A percentile compares a stretch with the other conserved stretches of the same genome.
Evolutionary conservation across 1,140 invertebrate species (phyloP).

Genomic region (Solenopsis fugax): DNA sequence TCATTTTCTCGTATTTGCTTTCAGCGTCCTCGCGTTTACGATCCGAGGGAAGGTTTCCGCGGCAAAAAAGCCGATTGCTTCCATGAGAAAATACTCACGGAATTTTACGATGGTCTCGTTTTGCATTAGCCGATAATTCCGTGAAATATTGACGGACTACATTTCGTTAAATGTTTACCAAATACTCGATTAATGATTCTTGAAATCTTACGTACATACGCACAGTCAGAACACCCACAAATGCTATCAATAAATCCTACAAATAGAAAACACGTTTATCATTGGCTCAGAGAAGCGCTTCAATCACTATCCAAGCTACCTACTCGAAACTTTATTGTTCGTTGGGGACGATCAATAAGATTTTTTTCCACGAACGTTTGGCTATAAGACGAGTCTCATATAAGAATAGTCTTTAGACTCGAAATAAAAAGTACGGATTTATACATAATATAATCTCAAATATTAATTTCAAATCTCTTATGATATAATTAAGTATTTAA

Average conservation of each 20-base stretch:
- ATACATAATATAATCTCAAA: neutral
- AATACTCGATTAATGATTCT: slow-evolving; percentile 41
- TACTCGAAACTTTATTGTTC: slow-evolving; percentile 11
- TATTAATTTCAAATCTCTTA: neutral
- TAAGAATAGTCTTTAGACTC: neutral
- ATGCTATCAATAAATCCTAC: neutral
- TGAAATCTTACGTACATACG: neutral
- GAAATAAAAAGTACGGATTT: neutral
- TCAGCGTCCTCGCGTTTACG: slow-evolving; percentile 13
- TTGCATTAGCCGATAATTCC: neutral
- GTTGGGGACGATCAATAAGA: neutral
- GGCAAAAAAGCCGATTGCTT: neutral
- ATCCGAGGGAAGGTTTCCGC: neutral
- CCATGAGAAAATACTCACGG: neutral
- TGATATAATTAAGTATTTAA: neutral
- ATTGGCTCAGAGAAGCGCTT: neutral
- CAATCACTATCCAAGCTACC: neutral
- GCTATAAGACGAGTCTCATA: neutral
- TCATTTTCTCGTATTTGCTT: slow-evolving; percentile 46
- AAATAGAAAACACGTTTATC: slow-evolving; percentile 3
- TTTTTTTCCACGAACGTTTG: neutral
- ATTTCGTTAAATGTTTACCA: slow-evolving; percentile 26
- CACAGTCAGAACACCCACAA: neutral
- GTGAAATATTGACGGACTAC: slow-evolving; percentile 22
- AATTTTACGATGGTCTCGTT: slow-evolving; percentile 20